Conservation (phyloP, 2,113 vertebrate genomes). For the Tamias sibiricus region DNA sequence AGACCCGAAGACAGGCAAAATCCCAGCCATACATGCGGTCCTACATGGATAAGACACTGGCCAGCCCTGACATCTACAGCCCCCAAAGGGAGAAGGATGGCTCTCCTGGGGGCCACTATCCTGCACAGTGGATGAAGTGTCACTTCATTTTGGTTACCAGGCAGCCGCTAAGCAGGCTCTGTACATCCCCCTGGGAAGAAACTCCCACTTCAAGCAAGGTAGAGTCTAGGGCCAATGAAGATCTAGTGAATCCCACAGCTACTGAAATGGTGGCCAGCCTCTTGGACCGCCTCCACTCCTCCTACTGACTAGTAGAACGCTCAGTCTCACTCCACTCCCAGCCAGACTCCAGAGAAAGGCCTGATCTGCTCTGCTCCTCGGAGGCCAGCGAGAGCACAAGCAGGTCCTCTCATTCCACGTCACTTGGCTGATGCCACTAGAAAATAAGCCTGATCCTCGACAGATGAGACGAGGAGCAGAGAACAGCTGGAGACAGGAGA, state of each 20-base stretch:
- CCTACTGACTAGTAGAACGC: no score
- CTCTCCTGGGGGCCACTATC: neutral
- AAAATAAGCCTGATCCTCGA: neutral
- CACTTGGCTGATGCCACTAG: no score
- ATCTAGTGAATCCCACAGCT: neutral
- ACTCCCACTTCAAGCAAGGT: no score
- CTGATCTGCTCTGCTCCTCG: no score
- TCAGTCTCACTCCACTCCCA: accelerated
- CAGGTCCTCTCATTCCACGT: neutral
- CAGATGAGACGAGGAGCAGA: conserved; percentile 36
- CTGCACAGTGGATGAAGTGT: neutral
- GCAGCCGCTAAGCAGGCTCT: neutral
- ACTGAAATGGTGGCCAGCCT: neutral
- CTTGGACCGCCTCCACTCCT: no score
- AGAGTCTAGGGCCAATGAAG: neutral
- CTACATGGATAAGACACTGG: neutral
- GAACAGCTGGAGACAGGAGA: conserved; percentile 58
- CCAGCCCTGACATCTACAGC: neutral
- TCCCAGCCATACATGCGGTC: neutral
- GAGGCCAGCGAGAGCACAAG: no score
- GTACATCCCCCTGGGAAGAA: no score
- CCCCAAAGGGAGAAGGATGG: neutral
- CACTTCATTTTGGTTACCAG: neutral
- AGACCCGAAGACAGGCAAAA: neutral
- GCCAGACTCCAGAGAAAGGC: neutral